phyloP scores from a whole-genome alignment of 2,113 vertebrate species.

The Cercocebus atys region DNA sequence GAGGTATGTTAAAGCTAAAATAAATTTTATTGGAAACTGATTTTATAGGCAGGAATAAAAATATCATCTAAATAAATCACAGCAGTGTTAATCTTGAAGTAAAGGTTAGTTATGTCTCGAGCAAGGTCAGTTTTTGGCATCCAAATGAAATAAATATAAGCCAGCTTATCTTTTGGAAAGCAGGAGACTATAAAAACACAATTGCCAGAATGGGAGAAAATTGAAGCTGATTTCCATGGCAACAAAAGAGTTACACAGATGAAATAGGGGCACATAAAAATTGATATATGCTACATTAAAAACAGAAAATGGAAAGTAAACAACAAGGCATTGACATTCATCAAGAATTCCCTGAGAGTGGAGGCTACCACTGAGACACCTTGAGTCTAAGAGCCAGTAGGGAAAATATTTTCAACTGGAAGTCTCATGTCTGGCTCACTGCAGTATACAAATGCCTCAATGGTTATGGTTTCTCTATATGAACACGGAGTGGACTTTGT shows the following conservation, averaged over 20 bases:
- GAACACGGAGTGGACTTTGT: not conserved
- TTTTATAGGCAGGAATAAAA: constrained; percentile 78
- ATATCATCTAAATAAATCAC: constrained; percentile 81
- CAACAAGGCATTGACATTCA: constrained; percentile 77
- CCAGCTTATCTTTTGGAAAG: constrained; percentile 86
- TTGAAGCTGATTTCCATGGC: constrained; percentile 88
- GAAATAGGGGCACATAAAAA: constrained; percentile 85
- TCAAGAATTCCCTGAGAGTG: constrained; percentile 57
- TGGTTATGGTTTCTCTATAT: not conserved
- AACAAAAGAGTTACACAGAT: constrained; percentile 88
- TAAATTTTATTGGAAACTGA: constrained; percentile 69
- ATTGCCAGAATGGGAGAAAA: constrained; percentile 87
- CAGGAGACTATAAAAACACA: constrained; percentile 88
- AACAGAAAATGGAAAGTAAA: constrained; percentile 85
- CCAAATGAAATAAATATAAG: constrained; percentile 84
- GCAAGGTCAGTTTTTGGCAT: constrained; percentile 81
- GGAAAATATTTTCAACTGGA: not conserved
- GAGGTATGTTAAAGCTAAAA: constrained; percentile 73
- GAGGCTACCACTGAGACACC: not conserved
- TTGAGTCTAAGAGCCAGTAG: not conserved
- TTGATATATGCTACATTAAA: constrained; percentile 83
- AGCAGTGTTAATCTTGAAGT: constrained; percentile 63
- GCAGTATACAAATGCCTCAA: not conserved
- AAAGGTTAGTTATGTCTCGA: constrained; percentile 80
- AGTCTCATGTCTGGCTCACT: not conserved